A percentile compares a stretch with the other conserved stretches of the same genome.
Conservation (phyloP, 1,140 invertebrate genomes). For the Hylaeus anthracinus region DNA sequence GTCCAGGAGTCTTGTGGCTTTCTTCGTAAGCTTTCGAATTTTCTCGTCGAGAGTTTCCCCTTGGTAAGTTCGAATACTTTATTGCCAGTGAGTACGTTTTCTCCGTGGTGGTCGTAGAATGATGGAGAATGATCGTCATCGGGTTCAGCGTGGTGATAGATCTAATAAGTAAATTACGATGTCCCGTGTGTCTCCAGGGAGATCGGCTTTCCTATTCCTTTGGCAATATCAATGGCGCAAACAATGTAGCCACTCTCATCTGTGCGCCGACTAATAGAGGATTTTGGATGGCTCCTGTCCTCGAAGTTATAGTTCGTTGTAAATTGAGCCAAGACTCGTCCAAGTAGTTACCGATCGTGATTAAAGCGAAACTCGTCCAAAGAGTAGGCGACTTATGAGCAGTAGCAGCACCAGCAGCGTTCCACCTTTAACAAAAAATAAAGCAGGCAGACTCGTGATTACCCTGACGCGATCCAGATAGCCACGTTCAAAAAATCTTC, state of each 20-base stretch:
- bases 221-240: conserved; percentile 51
- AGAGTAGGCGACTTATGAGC: conserved; percentile 27
- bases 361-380: conserved; percentile 47
- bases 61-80: conserved; percentile 9
- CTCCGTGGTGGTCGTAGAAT: conserved; percentile 15
- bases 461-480: conserved; percentile 31
- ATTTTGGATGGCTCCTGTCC: conserved; percentile 52
- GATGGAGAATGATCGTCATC: conserved; percentile 37
- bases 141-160: conserved; percentile 15
- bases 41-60: neutral
- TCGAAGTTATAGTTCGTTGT: conserved; percentile 63
- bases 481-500: conserved; percentile 22
- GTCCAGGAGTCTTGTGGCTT: neutral
- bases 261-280: conserved; percentile 26
- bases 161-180: conserved; percentile 37
- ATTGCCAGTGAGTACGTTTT: conserved; percentile 43
- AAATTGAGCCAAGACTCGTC: conserved; percentile 58
- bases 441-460: conserved; percentile 15
- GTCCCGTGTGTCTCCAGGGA: conserved; percentile 14
- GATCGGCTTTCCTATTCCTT: conserved; percentile 43
- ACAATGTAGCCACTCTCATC: conserved; percentile 46
- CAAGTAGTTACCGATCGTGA: conserved; percentile 45
- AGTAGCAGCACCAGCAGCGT: conserved; percentile 26
- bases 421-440: conserved; percentile 49
- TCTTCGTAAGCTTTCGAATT: neutral